Evolutionary conservation across 2,797 vertebrate species (phyloP).

Genomic region (Falco concolor): DNA sequence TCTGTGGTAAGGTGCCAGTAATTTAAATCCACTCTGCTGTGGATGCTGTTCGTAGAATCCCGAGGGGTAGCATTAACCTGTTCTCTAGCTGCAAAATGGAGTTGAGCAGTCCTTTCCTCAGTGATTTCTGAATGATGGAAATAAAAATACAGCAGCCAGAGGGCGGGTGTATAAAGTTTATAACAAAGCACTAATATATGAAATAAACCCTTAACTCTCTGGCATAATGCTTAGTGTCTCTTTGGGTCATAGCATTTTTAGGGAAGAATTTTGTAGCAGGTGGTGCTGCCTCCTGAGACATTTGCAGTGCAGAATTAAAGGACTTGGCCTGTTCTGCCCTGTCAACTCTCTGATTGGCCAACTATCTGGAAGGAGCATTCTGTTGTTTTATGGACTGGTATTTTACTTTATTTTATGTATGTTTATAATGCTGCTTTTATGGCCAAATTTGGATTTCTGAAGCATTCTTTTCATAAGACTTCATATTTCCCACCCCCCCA

Average conservation of each 20-base stretch:
- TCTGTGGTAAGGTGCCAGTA: not conserved
- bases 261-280: conserved; percentile 47
- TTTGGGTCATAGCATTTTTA: conserved; percentile 34
- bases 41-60: not conserved
- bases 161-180: conserved; percentile 24
- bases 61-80: not conserved
- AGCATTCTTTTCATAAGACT: not conserved
- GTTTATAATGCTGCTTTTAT: not conserved
- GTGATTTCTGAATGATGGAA: conserved; percentile 4
- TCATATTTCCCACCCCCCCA: not conserved
- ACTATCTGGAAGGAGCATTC: conserved; percentile 27
- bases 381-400: not conserved
- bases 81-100: not conserved
- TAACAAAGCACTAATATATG: not conserved
- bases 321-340: conserved; percentile 47
- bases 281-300: conserved; percentile 38
- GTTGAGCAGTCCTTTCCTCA: not conserved
- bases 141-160: conserved; percentile 37
- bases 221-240: not conserved
- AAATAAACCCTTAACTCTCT: conserved; percentile 29
- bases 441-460: not conserved
- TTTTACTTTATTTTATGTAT: conserved; percentile 11
- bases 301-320: not conserved
- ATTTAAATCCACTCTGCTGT: not conserved
- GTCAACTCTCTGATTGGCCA: conserved; percentile 49